Percentiles rank a stretch among this genome's conserved stretches.
These are phyloP conservation scores for Elegia similella DNA, from an alignment of 2,888 invertebrate species.

Conservation along the genomic window DNA sequence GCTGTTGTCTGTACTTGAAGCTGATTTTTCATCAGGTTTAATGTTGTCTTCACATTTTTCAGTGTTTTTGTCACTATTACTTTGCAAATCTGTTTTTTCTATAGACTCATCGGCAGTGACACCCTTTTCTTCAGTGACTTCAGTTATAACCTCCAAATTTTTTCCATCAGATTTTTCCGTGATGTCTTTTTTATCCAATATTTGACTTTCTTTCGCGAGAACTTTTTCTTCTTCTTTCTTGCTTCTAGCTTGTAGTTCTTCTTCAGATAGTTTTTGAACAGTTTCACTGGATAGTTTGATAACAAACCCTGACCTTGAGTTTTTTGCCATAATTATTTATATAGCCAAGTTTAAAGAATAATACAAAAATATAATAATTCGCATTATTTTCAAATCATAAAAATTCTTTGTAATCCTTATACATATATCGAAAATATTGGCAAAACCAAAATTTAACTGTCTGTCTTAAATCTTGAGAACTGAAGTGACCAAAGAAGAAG, in stretches of 20 bases:
- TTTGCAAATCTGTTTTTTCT: neutral
- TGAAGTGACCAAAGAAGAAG: too few species aligned
- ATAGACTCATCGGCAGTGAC: neutral
- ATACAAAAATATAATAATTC: neutral
- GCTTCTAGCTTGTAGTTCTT: constrained; percentile 47
- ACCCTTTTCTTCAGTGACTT: constrained; percentile 2
- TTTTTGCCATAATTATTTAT: constrained; percentile 48
- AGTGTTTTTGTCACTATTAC: neutral
- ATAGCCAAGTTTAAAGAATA: neutral
- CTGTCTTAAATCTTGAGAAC: too few species aligned
- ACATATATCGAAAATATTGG: too few species aligned
- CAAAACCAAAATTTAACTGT: too few species aligned
- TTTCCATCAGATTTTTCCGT: constrained; percentile 19
- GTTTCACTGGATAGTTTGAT: constrained; percentile 75
- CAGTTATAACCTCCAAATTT: constrained; percentile 18
- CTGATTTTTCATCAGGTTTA: constrained; percentile 14
- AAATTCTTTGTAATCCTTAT: neutral
- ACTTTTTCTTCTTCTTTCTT: constrained; percentile 18
- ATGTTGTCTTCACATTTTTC: neutral
- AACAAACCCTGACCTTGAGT: constrained; percentile 63
- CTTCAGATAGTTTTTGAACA: constrained; percentile 67
- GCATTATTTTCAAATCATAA: neutral
- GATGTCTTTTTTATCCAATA: neutral
- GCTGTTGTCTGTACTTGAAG: constrained; percentile 18
- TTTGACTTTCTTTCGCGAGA: neutral